Evolutionary conservation across 1,140 invertebrate genomes (phyloP), one percentile per base, ranked within the genome.

Genomic region (Drosophila kohkoa): DNA sequence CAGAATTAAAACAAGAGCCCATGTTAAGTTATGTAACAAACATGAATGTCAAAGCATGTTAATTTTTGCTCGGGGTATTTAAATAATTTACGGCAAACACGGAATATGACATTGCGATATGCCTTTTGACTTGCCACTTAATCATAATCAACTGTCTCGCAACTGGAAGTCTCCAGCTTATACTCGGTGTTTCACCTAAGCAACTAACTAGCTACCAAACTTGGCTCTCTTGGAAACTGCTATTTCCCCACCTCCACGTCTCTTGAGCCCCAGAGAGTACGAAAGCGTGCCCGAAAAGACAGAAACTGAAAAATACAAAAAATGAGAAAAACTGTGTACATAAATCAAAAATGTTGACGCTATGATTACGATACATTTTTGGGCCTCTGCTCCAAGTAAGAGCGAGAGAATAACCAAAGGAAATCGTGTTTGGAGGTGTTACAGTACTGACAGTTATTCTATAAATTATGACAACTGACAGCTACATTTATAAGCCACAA

Each of bases 71-170:
- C 45, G 69, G 51, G 67, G 55, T 80, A 77, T 77, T 66, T 15
- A 38, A 68, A 79, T 74, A 74, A 75, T 86, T 85, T 86, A 79
- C 72, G 65, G 73, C 78, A 54, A 78, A 75, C 71, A 76, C 64
- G 13, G 30, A 74, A 81, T 81, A 85, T 81, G 76, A 65, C 72
- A 83, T 83, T 78, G 74, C 49, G 55, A 71, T 62, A 57, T 80
- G 54, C 65, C 83, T 82, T 71, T 65, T 75, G 76, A 73, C 83
- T 85, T 77, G 81, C 69, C 89, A 91, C 89, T 91, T 91, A 85
- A 91, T 91, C 89, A 91, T 91, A 91, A 91, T 89, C 89, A 91
- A 91, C 83, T 91, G 89, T 85, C 89, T 81, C 82, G 75, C 52
- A 79, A 91, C 81, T 81, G 66, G 74, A 89, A 89, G 82, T 79